A percentile compares a stretch with the other conserved stretches of the same genome.
Conservation (phyloP, 2,888 invertebrate genomes). For the Adelognathus sp. region DNA sequence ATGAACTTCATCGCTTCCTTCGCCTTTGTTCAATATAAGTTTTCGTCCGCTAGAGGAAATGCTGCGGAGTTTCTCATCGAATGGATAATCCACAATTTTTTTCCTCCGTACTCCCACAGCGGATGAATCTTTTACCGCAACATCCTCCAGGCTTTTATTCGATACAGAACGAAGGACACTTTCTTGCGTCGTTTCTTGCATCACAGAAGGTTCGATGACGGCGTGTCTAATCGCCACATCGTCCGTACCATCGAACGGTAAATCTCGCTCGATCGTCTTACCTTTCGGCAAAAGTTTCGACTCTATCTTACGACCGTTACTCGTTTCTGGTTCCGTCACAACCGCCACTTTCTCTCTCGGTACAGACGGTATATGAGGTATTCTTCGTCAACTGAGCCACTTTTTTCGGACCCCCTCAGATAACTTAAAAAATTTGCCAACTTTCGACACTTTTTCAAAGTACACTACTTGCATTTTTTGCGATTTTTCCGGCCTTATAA, state of each 20-base stretch:
- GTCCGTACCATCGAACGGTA: not conserved
- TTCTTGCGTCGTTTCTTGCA: not conserved
- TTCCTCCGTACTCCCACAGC: not conserved
- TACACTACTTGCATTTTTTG: too few species aligned
- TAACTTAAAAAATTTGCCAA: too few species aligned
- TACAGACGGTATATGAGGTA: too few species aligned
- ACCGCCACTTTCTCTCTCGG: conserved; percentile 43
- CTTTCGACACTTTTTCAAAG: too few species aligned
- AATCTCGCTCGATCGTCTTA: not conserved
- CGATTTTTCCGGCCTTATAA: too few species aligned
- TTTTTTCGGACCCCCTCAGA: too few species aligned
- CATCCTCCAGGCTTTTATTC: not conserved
- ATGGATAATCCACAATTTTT: not conserved
- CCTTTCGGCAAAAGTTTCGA: conserved; percentile 29
- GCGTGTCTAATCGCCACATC: not conserved
- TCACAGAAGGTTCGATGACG: not conserved
- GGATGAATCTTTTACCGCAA: not conserved
- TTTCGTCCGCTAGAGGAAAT: not conserved
- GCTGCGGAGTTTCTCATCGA: not conserved
- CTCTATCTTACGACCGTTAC: conserved; percentile 15
- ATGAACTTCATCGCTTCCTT: not conserved
- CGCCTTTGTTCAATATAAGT: not conserved
- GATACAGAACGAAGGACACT: not conserved
- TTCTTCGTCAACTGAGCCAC: too few species aligned
- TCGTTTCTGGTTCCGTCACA: conserved; percentile 41